phyloP scores from a whole-genome alignment of 1,140 invertebrate genomes.

The Heterodera carotae region DNA sequence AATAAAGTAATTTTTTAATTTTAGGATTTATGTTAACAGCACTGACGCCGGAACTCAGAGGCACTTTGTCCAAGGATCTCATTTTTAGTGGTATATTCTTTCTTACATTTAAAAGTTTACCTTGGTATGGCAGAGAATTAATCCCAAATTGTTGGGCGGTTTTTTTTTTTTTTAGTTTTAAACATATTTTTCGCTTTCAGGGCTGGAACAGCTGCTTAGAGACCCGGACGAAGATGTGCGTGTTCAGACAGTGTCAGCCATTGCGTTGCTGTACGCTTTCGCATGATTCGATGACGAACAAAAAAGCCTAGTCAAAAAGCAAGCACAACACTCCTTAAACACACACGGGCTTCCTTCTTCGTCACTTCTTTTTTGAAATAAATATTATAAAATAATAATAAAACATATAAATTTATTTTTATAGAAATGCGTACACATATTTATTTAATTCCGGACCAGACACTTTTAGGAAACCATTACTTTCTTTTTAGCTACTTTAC shows the following conservation, averaged over 20 bases:
- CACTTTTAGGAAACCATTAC: too few species aligned
- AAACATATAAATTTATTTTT: too few species aligned
- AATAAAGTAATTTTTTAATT: background rate
- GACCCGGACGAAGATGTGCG: slow-evolving; percentile 58
- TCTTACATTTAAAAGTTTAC: too few species aligned
- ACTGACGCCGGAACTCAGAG: slow-evolving; percentile 54
- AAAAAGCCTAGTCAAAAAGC: background rate
- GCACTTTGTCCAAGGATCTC: slow-evolving; percentile 60
- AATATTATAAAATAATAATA: too few species aligned
- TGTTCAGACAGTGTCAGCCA: slow-evolving; percentile 56
- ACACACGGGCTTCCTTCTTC: background rate
- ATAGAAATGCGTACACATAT: too few species aligned
- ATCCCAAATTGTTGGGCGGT: too few species aligned
- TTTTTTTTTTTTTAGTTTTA: background rate
- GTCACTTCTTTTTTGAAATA: too few species aligned
- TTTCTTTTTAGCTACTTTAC: too few species aligned
- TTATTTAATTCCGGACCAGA: too few species aligned
- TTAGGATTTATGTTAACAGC: slow-evolving; percentile 45
- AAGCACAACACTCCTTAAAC: background rate
- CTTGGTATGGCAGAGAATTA: too few species aligned
- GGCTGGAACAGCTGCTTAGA: slow-evolving; percentile 54
- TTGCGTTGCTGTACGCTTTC: slow-evolving; percentile 56
- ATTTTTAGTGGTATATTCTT: slow-evolving; percentile 53
- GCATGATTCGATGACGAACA: background rate
- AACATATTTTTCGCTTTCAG: slow-evolving; percentile 42